Percentiles rank a stretch among this genome's conserved stretches.
Conservation (phyloP, 2,888 invertebrate genomes). For the Octonoba sinensis region DNA sequence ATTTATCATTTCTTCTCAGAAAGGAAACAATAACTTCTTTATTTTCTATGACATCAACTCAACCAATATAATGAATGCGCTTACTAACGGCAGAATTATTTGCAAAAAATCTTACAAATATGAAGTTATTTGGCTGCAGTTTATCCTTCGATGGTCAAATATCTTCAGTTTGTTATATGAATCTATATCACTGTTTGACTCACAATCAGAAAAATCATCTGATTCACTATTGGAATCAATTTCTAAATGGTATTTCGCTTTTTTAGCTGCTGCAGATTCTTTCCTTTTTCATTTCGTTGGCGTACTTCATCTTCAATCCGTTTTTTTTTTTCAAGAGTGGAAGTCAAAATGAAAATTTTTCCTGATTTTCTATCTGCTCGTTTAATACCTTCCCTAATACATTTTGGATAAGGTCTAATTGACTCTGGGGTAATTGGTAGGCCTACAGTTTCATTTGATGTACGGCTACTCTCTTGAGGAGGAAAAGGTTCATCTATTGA, state of each 20-base stretch:
- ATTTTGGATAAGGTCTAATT: conserved; percentile 1
- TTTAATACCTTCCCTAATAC: conserved; percentile 1
- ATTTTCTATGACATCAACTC: background rate
- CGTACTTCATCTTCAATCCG: no score
- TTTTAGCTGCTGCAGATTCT: background rate
- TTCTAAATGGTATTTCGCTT: background rate
- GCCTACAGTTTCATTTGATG: no score
- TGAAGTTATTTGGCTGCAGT: background rate
- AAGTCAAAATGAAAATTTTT: background rate
- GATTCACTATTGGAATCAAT: background rate
- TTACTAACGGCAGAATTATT: background rate
- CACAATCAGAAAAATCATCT: background rate
- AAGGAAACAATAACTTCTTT: background rate
- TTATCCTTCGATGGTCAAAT: background rate
- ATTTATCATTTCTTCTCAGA: conserved; percentile 1
- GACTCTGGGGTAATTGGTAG: background rate
- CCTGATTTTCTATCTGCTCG: background rate
- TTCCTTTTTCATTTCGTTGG: conserved; percentile 4
- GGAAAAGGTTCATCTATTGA: no score
- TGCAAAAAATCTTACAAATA: background rate
- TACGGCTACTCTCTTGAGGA: no score
- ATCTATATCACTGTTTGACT: background rate
- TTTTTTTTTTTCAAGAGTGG: background rate
- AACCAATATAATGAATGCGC: background rate
- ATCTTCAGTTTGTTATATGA: conserved; percentile 1